Evolutionary conservation across 2,113 vertebrate species (phyloP).

Genomic region (Campylomormyrus tamandua): DNA sequence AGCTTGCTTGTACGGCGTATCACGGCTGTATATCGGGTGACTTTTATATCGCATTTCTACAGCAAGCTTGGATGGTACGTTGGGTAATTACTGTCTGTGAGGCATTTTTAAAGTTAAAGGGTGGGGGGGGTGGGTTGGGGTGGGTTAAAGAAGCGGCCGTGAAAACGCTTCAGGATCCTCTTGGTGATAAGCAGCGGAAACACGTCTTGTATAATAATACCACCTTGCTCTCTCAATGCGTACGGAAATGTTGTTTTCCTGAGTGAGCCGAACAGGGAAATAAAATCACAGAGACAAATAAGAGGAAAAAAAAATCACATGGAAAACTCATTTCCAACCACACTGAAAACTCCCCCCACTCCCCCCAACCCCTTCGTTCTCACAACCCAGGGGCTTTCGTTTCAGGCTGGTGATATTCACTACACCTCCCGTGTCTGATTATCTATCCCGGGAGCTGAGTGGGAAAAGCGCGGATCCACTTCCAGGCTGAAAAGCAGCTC

Average conservation of each 20-base stretch:
- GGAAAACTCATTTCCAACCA: background rate
- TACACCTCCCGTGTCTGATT: background rate
- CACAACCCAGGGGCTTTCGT: background rate
- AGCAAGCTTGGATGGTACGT: background rate
- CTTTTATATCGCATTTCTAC: background rate
- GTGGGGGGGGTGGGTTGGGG: background rate
- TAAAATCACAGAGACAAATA: background rate
- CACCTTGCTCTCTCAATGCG: background rate
- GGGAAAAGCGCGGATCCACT: background rate
- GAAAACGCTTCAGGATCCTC: background rate
- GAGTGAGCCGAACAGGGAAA: background rate
- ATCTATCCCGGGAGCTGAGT: background rate
- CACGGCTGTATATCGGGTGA: background rate
- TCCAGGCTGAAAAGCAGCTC: conserved; percentile 25
- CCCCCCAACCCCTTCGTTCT: no score
- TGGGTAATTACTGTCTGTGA: background rate
- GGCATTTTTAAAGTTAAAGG: background rate
- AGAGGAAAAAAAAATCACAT: background rate
- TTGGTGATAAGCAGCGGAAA: background rate
- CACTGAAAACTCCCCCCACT: background rate
- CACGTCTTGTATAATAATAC: background rate
- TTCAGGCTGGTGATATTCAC: background rate
- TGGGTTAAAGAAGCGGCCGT: background rate
- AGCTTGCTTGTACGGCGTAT: background rate
- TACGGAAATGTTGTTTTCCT: background rate